Conservation (phyloP, 1,140 invertebrate genomes). For the Bombus soroeensis region DNA sequence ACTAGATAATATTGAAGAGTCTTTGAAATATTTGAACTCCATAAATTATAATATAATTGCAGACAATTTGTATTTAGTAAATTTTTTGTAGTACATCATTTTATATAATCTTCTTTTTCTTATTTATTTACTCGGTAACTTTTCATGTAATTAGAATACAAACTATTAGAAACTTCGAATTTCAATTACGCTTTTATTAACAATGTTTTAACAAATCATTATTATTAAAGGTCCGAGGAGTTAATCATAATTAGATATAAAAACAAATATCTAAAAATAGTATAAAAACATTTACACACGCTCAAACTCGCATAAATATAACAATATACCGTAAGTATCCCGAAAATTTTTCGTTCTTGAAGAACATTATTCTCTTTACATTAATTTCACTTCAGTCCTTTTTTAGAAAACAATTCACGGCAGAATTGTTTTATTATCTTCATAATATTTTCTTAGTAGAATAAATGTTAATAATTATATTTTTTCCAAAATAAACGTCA, state of each 20-base stretch:
- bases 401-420: neutral
- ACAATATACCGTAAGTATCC: neutral
- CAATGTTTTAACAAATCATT: neutral
- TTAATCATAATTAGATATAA: neutral
- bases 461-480: no score
- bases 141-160: neutral
- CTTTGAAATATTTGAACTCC: neutral
- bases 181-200: constrained; percentile 7
- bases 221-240: neutral
- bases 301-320: neutral
- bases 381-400: neutral
- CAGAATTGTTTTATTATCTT: neutral
- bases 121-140: constrained; percentile 22
- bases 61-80: constrained; percentile 14
- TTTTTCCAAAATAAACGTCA: neutral
- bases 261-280: neutral
- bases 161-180: neutral
- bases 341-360: neutral
- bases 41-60: neutral
- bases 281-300: neutral
- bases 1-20: neutral
- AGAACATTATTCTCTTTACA: neutral
- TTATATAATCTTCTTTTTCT: neutral
- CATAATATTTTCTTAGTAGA: no score
- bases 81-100: neutral